phyloP scores from a whole-genome alignment of 92 coral and sea anemone genomes.

The Heliopora coerulea region DNA sequence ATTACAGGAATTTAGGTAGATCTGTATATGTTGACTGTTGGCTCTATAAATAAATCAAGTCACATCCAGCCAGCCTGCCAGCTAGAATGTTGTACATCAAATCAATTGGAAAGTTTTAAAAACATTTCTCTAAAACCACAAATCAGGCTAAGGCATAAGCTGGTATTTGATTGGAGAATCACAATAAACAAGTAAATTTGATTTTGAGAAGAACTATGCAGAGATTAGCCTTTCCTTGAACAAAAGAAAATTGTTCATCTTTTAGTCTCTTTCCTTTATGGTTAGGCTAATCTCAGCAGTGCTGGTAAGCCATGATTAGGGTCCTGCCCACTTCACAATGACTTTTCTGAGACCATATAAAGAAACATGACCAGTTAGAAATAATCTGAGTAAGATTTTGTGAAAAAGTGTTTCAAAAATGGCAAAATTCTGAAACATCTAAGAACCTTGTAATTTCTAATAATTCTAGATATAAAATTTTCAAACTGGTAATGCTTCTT shows the following conservation, averaged over 20 bases:
- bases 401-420: no score
- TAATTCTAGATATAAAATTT: no score
- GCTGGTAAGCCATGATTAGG: not conserved
- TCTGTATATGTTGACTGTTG: not conserved
- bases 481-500: not conserved
- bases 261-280: not conserved
- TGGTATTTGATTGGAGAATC: slow-evolving; percentile 10
- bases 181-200: not conserved
- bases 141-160: not conserved
- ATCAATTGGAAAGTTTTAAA: not conserved
- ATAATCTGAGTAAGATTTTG: not conserved
- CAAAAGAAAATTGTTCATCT: not conserved
- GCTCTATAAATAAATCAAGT: slow-evolving; percentile 31
- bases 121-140: not conserved
- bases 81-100: slow-evolving; percentile 3
- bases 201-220: not conserved
- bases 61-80: slow-evolving; percentile 41
- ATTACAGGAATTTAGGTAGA: not conserved
- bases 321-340: slow-evolving; percentile 1
- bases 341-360: no score
- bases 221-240: not conserved
- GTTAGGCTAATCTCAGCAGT: no score
- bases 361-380: not conserved
- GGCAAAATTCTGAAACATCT: no score
- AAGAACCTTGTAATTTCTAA: no score